Percentiles rank a stretch among this genome's conserved stretches.
These are phyloP conservation scores for Agrotis exclamationis DNA, from an alignment of 2,888 invertebrate species.

Conservation along the genomic window DNA sequence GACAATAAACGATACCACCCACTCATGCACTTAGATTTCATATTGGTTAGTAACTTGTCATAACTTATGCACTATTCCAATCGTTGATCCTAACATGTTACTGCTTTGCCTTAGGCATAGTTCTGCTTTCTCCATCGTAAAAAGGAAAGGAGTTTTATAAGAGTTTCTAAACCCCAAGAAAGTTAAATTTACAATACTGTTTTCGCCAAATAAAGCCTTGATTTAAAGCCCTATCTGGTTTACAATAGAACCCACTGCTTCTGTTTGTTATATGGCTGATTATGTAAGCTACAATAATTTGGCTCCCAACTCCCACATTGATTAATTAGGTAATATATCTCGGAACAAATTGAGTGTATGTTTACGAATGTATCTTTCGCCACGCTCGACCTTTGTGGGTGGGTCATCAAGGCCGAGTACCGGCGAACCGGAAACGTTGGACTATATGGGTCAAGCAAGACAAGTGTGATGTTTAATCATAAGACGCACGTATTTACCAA, in stretches of 20 bases:
- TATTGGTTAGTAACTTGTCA: slow-evolving; percentile 7
- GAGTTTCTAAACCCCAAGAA: slow-evolving; percentile 48
- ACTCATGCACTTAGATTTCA: background rate
- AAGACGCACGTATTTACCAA: slow-evolving; percentile 39
- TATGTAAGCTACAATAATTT: slow-evolving; percentile 40
- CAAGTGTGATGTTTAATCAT: slow-evolving; percentile 60
- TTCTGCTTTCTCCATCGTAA: slow-evolving; percentile 60
- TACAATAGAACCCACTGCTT: too few relatives aligned
- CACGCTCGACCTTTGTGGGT: slow-evolving; percentile 70
- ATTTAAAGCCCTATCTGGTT: background rate
- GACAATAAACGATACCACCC: background rate
- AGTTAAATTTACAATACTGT: slow-evolving; percentile 9
- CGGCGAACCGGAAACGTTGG: slow-evolving; percentile 74
- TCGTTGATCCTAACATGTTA: slow-evolving; percentile 43
- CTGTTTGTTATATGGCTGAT: slow-evolving; percentile 33
- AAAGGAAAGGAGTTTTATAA: slow-evolving; percentile 62
- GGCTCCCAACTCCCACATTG: slow-evolving; percentile 41
- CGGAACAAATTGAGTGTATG: slow-evolving; percentile 65
- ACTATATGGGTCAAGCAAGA: slow-evolving; percentile 78
- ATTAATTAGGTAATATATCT: slow-evolving; percentile 59
- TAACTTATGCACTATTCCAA: slow-evolving; percentile 43
- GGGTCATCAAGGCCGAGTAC: slow-evolving; percentile 72
- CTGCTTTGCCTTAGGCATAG: slow-evolving; percentile 49
- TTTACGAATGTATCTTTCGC: slow-evolving; percentile 69
- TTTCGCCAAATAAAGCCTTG: background rate